Conservation (phyloP, 1,140 invertebrate species). For the Phymastichus coffea region DNA sequence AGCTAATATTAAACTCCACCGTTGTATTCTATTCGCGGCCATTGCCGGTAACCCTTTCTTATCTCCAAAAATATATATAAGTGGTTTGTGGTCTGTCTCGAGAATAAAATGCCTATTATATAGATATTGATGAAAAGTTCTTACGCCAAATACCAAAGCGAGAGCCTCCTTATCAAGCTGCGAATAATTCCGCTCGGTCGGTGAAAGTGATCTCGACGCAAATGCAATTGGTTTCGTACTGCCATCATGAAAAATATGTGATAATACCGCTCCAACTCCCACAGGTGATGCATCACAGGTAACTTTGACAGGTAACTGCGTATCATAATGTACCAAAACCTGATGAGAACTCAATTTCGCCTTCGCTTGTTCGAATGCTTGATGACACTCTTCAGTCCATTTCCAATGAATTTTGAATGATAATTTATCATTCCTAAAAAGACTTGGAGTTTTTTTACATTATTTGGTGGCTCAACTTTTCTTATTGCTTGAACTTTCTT, state of each 20-base stretch:
- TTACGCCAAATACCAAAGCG: not conserved
- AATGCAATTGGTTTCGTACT: constrained; percentile 2
- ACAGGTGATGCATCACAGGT: constrained; percentile 27
- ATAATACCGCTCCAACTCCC: constrained; percentile 24
- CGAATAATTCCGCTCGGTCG: not conserved
- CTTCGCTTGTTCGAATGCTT: not conserved
- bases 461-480: not conserved
- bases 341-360: not conserved
- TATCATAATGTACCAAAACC: constrained; percentile 21
- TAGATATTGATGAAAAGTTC: constrained; percentile 13
- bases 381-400: constrained; percentile 1
- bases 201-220: not conserved
- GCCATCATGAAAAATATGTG: not conserved
- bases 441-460: not conserved
- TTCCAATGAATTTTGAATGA: constrained; percentile 7
- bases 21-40: not conserved
- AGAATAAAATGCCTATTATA: not conserved
- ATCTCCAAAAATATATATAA: not conserved
- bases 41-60: constrained; percentile 5
- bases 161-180: not conserved
- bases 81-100: constrained; percentile 1
- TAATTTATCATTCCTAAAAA: constrained; percentile 5
- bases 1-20: not conserved
- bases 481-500: not conserved
- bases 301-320: constrained; percentile 14